Evolutionary conservation across 2,113 vertebrate species (phyloP).

Genomic region (Castor canadensis): DNA sequence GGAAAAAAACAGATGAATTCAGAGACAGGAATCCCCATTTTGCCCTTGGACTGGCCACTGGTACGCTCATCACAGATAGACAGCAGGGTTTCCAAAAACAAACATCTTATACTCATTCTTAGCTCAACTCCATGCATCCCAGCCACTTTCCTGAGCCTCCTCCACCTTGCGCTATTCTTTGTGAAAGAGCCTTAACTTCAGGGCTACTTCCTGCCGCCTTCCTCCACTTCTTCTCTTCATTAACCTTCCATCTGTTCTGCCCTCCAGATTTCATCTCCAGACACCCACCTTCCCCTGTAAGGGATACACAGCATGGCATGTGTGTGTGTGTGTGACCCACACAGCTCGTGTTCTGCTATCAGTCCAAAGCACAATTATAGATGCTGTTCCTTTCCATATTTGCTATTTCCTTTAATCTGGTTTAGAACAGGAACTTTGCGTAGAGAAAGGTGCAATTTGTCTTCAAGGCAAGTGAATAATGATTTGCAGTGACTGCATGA

Average conservation of each 20-base stretch:
- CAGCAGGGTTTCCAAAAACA: not conserved
- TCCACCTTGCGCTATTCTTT: not conserved
- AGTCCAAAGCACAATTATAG: conserved; percentile 38
- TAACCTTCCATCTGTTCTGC: conserved; percentile 47
- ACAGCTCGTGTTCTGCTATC: conserved; percentile 11
- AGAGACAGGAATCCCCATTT: conserved; percentile 37
- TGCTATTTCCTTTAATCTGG: conserved; percentile 34
- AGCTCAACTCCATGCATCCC: not conserved
- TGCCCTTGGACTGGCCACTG: not conserved
- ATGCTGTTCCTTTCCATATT: conserved; percentile 27
- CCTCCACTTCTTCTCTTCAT: conserved; percentile 27
- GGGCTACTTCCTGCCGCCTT: conserved; percentile 37
- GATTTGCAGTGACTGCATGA: not conserved
- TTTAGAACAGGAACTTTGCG: conserved; percentile 13
- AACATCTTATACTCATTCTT: conserved; percentile 47
- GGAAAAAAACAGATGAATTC: conserved; percentile 50
- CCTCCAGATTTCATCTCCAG: conserved; percentile 21
- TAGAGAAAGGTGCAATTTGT: conserved; percentile 24
- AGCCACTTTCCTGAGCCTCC: not conserved
- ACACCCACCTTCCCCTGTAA: conserved; percentile 32
- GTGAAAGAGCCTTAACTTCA: conserved; percentile 31
- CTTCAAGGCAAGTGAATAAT: conserved; percentile 3
- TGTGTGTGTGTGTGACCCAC: not conserved
- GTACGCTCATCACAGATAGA: not conserved
- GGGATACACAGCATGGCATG: not conserved